Evolutionary conservation across 2,113 vertebrate genomes (phyloP), one percentile per base, ranked within the genome.

Genomic region (Corythornis vintsioides): DNA sequence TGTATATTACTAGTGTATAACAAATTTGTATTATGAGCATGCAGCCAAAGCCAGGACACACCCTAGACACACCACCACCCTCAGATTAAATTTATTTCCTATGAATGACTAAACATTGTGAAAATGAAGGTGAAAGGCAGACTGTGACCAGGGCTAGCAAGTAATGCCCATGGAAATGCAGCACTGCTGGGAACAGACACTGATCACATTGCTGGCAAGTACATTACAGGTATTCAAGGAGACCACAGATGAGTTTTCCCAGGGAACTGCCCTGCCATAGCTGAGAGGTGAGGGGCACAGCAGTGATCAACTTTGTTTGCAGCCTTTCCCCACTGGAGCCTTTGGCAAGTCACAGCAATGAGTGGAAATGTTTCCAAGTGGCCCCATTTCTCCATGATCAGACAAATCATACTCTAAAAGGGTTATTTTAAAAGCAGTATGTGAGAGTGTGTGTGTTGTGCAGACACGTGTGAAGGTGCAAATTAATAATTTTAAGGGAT

Each of bases 361-460:
- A 25, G 19, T 18, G 33, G 43, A 74, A 83, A 45, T 18, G 24
- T 31, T 71, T 89, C 33, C 40, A 67, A 28, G 31, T 13, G 47
- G 15, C 55, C 10, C 5, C 25, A 2, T 69, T 64, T 76, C 29
- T 24, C 48, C 56, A 0, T 33, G 38, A 6, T 60, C 4, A 45
- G 43, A 9, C 13, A 29, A 50, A 26, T 33, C 33, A 9, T 50
- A 25, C 45, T 53, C 55, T 38, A 13, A 57, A 73, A 57, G 22
- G 8, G 13, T 52, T 55, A 10, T 24, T 80, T 92, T 43, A 17
- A 53, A 69, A 64, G 33, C 0, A 0, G 17, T 4, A 3, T 59
- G 1, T 12, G 26, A 33, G 13, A 28, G 4, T 33, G 43, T 45
- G 11, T 47, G 7, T 50, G 38, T 48, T 45, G n/a, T 48, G 16